Percentiles rank a stretch among this genome's conserved stretches.
These are phyloP conservation scores for Cardiocondyla obscurior DNA, from an alignment of 1,140 invertebrate genomes.

Conservation along the genomic window DNA sequence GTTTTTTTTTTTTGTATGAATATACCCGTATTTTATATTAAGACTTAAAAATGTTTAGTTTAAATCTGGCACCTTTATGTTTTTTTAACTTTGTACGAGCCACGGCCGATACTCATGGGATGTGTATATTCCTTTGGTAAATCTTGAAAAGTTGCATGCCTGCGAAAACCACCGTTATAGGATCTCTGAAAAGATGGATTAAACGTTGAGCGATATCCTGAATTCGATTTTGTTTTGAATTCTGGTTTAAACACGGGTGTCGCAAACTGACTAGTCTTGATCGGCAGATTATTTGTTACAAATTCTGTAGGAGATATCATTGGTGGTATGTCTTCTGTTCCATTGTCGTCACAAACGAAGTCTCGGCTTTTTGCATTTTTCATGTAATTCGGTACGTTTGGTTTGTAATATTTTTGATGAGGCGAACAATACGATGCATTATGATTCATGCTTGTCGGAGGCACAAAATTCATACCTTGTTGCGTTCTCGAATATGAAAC, in stretches of 20 bases:
- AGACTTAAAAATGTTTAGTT: not conserved
- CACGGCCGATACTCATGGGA: conserved; percentile 2
- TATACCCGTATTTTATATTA: conserved; percentile 6
- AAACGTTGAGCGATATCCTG: not conserved
- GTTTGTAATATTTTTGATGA: not conserved
- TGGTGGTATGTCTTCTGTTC: conserved; percentile 46
- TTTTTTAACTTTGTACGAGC: conserved; percentile 31
- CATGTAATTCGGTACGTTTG: not conserved
- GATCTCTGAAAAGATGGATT: not conserved
- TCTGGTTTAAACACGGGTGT: not conserved
- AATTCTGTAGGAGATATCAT: conserved; percentile 65
- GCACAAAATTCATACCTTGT: conserved; percentile 10
- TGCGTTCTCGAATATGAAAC: conserved; percentile 24
- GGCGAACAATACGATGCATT: not conserved
- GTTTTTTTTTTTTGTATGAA: conserved; percentile 33
- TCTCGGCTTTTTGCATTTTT: conserved; percentile 12
- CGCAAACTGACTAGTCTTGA: conserved; percentile 5
- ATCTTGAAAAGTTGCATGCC: not conserved
- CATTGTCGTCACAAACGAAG: conserved; percentile 18
- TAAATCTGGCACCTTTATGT: conserved; percentile 30
- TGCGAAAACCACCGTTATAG: not conserved
- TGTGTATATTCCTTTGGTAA: conserved; percentile 19
- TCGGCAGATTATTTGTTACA: conserved; percentile 44
- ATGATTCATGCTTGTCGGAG: conserved; percentile 25
- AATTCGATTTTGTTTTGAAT: not conserved